A percentile compares a stretch with the other conserved stretches of the same genome.
Evolutionary conservation across 2,888 invertebrate species (phyloP).

Genomic region (Marronus borbonicus): DNA sequence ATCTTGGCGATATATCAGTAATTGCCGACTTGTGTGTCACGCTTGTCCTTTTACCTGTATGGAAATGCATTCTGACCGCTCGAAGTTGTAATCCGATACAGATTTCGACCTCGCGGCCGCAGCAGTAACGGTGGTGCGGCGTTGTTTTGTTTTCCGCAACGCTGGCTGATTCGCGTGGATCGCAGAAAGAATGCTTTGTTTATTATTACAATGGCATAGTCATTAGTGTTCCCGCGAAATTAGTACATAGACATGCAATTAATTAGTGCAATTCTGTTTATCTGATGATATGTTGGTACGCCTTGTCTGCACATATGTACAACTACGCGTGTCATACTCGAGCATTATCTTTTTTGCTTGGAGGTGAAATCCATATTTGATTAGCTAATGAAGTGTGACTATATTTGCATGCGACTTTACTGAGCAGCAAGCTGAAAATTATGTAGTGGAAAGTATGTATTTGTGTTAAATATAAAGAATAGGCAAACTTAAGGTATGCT

Average conservation of each 20-base stretch:
- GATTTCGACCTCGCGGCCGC: conserved; percentile 54
- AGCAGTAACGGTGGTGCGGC: conserved; percentile 27
- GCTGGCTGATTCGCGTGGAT: conserved; percentile 23
- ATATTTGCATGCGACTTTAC: conserved; percentile 5
- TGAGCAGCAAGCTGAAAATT: background rate
- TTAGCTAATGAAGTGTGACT: conserved; percentile 25
- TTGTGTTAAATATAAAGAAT: too few species aligned
- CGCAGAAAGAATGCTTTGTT: conserved; percentile 41
- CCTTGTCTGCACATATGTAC: conserved; percentile 23
- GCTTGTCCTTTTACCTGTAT: conserved; percentile 53
- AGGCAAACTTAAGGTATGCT: too few species aligned
- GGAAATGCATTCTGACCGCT: conserved; percentile 54
- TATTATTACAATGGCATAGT: conserved; percentile 40
- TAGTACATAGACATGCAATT: conserved; percentile 17
- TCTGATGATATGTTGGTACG: conserved; percentile 36
- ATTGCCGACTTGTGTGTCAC: conserved; percentile 60
- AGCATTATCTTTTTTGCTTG: conserved; percentile 18
- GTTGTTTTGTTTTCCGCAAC: conserved; percentile 45
- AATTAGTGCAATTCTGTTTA: conserved; percentile 41
- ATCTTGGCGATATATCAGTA: conserved; percentile 61
- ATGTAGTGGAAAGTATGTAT: too few species aligned
- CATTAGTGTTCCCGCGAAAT: conserved; percentile 31
- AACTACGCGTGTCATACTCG: background rate
- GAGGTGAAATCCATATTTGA: conserved; percentile 11
- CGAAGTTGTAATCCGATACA: conserved; percentile 56